phyloP scores from a whole-genome alignment of 2,888 invertebrate genomes.

The Globia sparganii region DNA sequence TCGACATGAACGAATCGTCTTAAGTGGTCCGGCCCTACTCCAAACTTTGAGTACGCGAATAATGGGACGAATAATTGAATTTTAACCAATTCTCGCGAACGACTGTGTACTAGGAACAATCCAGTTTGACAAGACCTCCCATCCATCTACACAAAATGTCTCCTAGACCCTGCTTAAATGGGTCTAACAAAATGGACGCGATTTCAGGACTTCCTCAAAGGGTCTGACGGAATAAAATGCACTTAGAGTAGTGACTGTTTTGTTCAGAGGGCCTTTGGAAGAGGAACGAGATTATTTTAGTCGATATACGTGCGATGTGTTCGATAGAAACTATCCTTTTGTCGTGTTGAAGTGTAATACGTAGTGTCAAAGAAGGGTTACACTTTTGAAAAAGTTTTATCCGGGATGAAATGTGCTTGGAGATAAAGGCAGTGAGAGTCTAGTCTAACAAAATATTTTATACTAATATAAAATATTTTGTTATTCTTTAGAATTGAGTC shows the following conservation, averaged over 20 bases:
- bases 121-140: slow-evolving; percentile 67
- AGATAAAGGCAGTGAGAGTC: not conserved
- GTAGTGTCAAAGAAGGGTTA: slow-evolving; percentile 26
- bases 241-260: slow-evolving; percentile 80
- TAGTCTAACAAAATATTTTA: too few species aligned
- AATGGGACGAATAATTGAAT: slow-evolving; percentile 85
- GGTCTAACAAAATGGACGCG: slow-evolving; percentile 68
- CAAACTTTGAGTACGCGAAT: slow-evolving; percentile 80
- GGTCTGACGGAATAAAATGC: slow-evolving; percentile 84
- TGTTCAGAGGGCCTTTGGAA: slow-evolving; percentile 77
- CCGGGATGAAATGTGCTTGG: slow-evolving; percentile 8
- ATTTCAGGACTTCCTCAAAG: slow-evolving; percentile 74
- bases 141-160: slow-evolving; percentile 29
- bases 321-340: slow-evolving; percentile 59
- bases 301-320: slow-evolving; percentile 72
- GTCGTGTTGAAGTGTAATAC: slow-evolving; percentile 32
- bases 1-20: slow-evolving; percentile 72
- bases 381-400: slow-evolving; percentile 34
- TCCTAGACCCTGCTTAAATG: slow-evolving; percentile 24
- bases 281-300: slow-evolving; percentile 80
- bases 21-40: slow-evolving; percentile 76
- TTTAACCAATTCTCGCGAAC: slow-evolving; percentile 82
- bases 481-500: not conserved
- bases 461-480: too few species aligned
- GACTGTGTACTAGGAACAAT: slow-evolving; percentile 67